Percentiles rank a stretch among this genome's conserved stretches.
phyloP scores from a whole-genome alignment of 2,888 invertebrate species.

The Leistus spinibarbis region DNA sequence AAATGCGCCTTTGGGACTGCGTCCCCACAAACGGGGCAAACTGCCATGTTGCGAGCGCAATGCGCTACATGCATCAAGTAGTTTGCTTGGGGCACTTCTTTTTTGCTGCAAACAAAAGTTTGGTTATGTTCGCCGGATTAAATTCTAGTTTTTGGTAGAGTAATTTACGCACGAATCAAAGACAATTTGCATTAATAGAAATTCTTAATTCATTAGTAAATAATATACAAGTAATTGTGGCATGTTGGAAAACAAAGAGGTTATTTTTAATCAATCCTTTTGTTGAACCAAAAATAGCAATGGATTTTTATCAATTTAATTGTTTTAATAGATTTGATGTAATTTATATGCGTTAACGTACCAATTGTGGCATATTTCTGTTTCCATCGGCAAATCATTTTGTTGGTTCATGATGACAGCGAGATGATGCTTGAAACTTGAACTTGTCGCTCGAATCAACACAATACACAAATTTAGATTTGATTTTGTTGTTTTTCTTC shows the following conservation, averaged over 20 bases:
- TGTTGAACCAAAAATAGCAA: background rate
- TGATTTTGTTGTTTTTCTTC: too few relatives aligned
- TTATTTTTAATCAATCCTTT: background rate
- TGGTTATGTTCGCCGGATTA: too few relatives aligned
- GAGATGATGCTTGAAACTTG: too few relatives aligned
- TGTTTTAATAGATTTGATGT: background rate
- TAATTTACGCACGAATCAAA: background rate
- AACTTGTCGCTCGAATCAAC: too few relatives aligned
- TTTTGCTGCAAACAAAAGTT: constrained; percentile 61
- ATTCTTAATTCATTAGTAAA: background rate
- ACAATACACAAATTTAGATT: background rate
- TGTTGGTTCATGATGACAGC: background rate
- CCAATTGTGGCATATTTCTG: constrained; percentile 37
- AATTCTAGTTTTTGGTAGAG: background rate
- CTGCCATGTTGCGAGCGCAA: constrained; percentile 69
- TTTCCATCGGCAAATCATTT: constrained; percentile 5
- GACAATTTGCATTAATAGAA: background rate
- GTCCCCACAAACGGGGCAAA: constrained; percentile 72
- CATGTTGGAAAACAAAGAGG: constrained; percentile 13
- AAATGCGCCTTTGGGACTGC: constrained; percentile 66
- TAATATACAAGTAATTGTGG: background rate
- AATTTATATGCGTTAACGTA: background rate
- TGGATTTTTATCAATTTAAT: too few relatives aligned
- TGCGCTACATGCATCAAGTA: constrained; percentile 74
- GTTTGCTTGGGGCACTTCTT: constrained; percentile 70